Base-by-base conservation (phyloP, 2,888 invertebrate genomes). In the Odontothrips loti region DNA sequence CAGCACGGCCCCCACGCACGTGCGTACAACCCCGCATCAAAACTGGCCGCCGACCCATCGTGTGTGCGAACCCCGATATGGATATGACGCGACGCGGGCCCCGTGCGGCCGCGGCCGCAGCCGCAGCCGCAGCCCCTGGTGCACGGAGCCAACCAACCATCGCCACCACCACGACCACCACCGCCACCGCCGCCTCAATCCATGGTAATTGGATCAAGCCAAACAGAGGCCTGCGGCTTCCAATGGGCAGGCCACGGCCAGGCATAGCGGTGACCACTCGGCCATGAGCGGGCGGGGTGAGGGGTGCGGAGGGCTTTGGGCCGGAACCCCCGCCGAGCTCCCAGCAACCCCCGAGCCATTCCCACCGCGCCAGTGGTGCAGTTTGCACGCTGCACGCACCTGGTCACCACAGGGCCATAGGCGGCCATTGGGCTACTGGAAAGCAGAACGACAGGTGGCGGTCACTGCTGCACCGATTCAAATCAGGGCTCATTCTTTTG, bases 131-230 rank as follows among this genome's bases (percentile, higher is more conserved):
- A 48, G 10, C 29, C 20, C 34, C 27, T 47, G 29, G 29, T 48
- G n/a, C n/a, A n/a, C n/a, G n/a, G n/a, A n/a, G n/a, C n/a, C n/a
- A n/a, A n/a, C n/a, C n/a, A n/a, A n/a, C n/a, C n/a, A n/a, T n/a
- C n/a, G n/a, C n/a, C n/a, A n/a, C 47, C n/a, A 47, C 34, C 47
- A 1, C 23, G 4, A 78, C 23, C 10, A 43, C 20, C 34, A 8
- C 29, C 79, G 17, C 58, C 34, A 4, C 15, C 47, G 43, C 43
- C 29, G 47, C 47, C 6, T 27, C 8, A 48, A 8, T 58, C 20
- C 34, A 58, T 47, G 29, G 29, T 48, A 80, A 48, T 80, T 48
- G 20, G 27, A 80, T 80, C 80, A 80, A 80, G 29, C 80, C 80
- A 80, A 79, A 47, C 79, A 23, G 80, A 48, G 80, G 34, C 12